Evolutionary conservation across 92 coral and sea anemone genomes (phyloP), one percentile per base, ranked within the genome.

Genomic region (Paragorgia papillata): DNA sequence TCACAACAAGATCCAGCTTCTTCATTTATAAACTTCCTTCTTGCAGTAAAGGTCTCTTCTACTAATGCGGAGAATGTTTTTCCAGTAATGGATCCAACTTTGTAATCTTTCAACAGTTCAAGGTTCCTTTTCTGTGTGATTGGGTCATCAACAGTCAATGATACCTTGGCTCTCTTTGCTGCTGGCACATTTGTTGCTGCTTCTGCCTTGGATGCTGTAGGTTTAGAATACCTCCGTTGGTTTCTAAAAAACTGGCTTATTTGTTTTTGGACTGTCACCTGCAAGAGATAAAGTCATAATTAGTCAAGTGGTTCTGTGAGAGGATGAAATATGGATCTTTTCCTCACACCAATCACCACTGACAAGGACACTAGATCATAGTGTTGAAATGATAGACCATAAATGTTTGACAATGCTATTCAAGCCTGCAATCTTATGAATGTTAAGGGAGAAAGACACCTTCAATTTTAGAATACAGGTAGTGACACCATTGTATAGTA

Each of bases 171-270:
- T 0, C 9, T 37, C n/a, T 65, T 65, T 1, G 73, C 49, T 33
- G 54, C 55, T 7, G 54, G 25, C 5, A n/a, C 34, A 3, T 32
- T 32, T 29, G 10, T 0, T 3, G 14, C 69, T 4, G 15, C 44
- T 14, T 9, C 24, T n/a, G 1, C 33, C 0, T 25, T 1, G 18
- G 7, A 17, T 18, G 7, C 3, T 0, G 74, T 43, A n/a, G 74
- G 60, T 10, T 62, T 63, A 14, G 82, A 62, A 26, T 19, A 31
- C 26, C 69, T 39, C 29, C 74, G 25, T 31, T 62, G 80, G 25
- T 75, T 75, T 14, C 80, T 57, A 32, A 75, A 57, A 39, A 53
- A 75, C 43, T 75, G 70, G 59, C 81, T 59, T 19, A 60, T 19
- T 26, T 75, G 81, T 35, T 60, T 75, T 61, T 59, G 56, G 20